Base-by-base conservation (phyloP, 2,797 vertebrate genomes). In the Ataeniobius toweri region DNA sequence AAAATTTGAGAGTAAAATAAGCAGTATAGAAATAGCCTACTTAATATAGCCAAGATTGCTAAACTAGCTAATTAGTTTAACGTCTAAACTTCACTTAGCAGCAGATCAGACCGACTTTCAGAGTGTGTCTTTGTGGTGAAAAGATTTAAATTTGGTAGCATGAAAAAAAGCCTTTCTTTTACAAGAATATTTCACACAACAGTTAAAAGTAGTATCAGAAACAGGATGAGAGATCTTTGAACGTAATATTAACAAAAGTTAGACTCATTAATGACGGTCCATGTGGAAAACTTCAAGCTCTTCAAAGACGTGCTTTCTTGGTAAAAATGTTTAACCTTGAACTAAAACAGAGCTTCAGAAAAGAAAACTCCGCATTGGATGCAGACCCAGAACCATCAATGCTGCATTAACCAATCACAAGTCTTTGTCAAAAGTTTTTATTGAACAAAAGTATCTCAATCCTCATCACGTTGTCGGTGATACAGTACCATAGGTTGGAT, bases 381-480 rank as follows among this genome's bases (percentile, higher is more conserved):
- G 14, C n/a, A 28, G 20, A 31, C 5, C 6, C 59, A n/a, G 59
- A 22, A 6, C 59, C 4, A 22, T 20, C 14, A 13, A 55, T 2
- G 31, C 63, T 24, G 63, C 46, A n/a, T 9, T 2, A 61, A 71
- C 28, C 5, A 74, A 20, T 46, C 51, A 22, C 20, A 2, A 80
- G 78, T 90, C 90, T 94, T 95, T 86, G 93, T 94, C 91, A 91
- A 91, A 93, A 93, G 86, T 7, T 85, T 96, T 95, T 96, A 96
- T 95, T 95, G 94, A 95, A 95, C 95, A 95, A 95, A 95, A 94
- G 91, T 94, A 94, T 95, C 94, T 95, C 16, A 95, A 94, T 95
- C 94, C 92, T 95, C 93, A 94, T 94, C 93, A 94, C 85, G 85
- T 94, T 86, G 92, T 94, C 92, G 87, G 93, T 89, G 93, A 92